These are phyloP conservation scores for Microplitis deprimator DNA, from an alignment of 2,888 invertebrate genomes.

Conservation along the genomic window DNA sequence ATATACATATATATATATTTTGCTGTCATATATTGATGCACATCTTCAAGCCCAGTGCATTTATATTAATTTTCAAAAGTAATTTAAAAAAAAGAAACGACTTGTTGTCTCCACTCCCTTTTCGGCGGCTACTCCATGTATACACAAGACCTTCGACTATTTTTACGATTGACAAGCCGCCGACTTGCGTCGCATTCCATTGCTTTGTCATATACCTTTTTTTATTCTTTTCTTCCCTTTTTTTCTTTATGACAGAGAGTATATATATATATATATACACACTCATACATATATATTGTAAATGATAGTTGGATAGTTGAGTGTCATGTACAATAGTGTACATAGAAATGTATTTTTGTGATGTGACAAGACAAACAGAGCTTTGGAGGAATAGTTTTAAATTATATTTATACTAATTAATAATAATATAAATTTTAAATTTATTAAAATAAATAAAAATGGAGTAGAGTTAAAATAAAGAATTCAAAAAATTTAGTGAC, in stretches of 20 bases:
- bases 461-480: too few relatives aligned
- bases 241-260: slow-evolving; percentile 1
- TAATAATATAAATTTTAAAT: not conserved
- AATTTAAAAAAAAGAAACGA: not conserved
- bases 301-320: not conserved
- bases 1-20: too few relatives aligned
- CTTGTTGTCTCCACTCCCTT: slow-evolving; percentile 10
- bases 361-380: slow-evolving; percentile 24
- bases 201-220: slow-evolving; percentile 30
- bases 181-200: slow-evolving; percentile 36
- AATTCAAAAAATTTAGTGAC: too few relatives aligned
- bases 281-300: not conserved
- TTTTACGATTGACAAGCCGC: slow-evolving; percentile 42
- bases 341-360: not conserved
- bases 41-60: too few relatives aligned
- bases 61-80: not conserved
- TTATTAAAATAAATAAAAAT: not conserved
- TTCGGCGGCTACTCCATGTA: slow-evolving; percentile 10
- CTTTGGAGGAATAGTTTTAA: not conserved
- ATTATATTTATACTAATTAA: slow-evolving; percentile 3
- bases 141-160: slow-evolving; percentile 38
- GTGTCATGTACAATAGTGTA: slow-evolving; percentile 8
- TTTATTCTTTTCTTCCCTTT: slow-evolving; percentile 16
- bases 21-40: too few relatives aligned
- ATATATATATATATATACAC: not conserved